Evolutionary conservation across 2,888 invertebrate genomes (phyloP).

Genomic region (Netelia inedita): DNA sequence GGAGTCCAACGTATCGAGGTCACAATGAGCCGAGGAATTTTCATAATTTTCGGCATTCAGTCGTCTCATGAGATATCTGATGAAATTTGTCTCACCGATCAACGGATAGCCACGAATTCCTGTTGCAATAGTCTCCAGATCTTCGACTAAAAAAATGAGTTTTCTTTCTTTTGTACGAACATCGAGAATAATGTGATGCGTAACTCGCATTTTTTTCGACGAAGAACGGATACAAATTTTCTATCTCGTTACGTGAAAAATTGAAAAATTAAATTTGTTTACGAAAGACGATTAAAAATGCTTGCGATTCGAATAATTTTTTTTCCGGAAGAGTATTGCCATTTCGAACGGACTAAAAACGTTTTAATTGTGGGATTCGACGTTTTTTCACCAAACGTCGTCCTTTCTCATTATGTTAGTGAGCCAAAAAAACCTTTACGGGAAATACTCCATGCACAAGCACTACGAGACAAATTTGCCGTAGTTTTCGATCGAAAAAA

Average conservation of each 20-base stretch:
- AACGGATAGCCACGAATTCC: constrained; percentile 86
- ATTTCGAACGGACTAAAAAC: too few relatives aligned
- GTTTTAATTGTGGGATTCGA: too few relatives aligned
- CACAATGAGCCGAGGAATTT: constrained; percentile 84
- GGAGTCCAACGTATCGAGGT: constrained; percentile 86
- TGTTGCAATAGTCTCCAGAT: constrained; percentile 73
- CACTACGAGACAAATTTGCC: background rate
- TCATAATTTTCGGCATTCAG: constrained; percentile 87
- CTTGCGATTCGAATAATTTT: too few relatives aligned
- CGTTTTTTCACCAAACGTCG: too few relatives aligned
- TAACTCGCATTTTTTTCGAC: background rate
- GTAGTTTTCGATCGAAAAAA: background rate
- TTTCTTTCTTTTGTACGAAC: constrained; percentile 5
- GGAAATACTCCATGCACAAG: too few relatives aligned
- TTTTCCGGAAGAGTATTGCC: too few relatives aligned
- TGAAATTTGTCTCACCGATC: constrained; percentile 90
- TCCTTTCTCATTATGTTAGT: too few relatives aligned
- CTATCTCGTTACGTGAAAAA: background rate
- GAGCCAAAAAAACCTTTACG: too few relatives aligned
- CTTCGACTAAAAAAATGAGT: constrained; percentile 75
- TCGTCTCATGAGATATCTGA: constrained; percentile 89
- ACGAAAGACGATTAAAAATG: too few relatives aligned
- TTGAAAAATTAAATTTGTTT: background rate
- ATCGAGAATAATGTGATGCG: background rate
- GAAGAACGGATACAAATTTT: background rate